phyloP scores from a whole-genome alignment of 2,888 invertebrate species.

The Spatulosminthurus flaviceps region DNA sequence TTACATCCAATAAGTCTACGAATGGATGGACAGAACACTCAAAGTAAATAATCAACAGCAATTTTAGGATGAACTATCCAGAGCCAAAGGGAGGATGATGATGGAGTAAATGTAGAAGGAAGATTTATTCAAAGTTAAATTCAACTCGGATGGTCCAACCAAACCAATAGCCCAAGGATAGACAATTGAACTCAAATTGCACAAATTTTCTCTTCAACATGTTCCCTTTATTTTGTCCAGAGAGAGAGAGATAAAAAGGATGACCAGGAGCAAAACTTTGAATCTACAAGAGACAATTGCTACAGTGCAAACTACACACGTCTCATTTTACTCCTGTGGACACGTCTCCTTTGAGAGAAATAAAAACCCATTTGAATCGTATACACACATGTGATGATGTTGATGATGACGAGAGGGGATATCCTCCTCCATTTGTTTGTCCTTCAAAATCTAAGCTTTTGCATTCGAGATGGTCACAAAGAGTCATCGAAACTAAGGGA shows the following conservation, averaged over 20 bases:
- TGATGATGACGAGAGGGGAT: conserved; percentile 18
- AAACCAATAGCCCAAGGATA: conserved; percentile 24
- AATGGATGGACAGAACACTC: not conserved
- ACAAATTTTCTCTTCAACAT: conserved; percentile 49
- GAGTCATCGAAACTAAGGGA: not conserved
- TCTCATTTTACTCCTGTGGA: not conserved
- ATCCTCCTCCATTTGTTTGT: conserved; percentile 8
- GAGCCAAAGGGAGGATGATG: conserved; percentile 12
- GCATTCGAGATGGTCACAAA: not conserved
- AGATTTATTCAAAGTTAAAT: conserved; percentile 13
- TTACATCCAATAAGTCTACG: not conserved
- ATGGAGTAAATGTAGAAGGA: not conserved
- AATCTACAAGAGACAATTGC: not conserved
- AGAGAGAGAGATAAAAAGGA: conserved; percentile 36
- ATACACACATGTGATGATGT: no score
- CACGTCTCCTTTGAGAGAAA: conserved; percentile 5
- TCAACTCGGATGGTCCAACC: not conserved
- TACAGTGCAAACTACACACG: no score
- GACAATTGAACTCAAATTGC: conserved; percentile 49
- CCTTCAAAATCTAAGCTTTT: not conserved
- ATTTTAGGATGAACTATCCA: conserved; percentile 4
- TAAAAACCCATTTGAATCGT: not conserved
- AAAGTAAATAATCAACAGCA: not conserved
- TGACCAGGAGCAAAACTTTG: conserved; percentile 38
- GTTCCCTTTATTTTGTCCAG: conserved; percentile 41